Conservation (phyloP, 2,888 invertebrate genomes). For the Pseudoips prasinana region DNA sequence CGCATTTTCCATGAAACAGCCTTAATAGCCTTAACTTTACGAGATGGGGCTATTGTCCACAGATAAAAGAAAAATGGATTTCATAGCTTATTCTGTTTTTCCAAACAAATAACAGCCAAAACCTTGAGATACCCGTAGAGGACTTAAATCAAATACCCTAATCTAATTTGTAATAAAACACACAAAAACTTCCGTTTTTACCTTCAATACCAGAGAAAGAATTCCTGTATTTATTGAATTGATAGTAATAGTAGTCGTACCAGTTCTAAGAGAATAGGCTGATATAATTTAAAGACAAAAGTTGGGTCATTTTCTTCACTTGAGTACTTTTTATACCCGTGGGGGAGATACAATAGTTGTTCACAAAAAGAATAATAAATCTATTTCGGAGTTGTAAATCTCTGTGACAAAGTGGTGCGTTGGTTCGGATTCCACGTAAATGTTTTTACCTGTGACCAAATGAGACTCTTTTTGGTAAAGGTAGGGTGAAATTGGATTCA, state of each 20-base stretch:
- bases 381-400: conserved; percentile 40
- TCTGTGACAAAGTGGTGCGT: conserved; percentile 41
- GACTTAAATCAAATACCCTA: conserved; percentile 11
- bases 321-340: conserved; percentile 30
- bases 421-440: conserved; percentile 49
- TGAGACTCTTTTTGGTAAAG: conserved; percentile 46
- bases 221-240: conserved; percentile 1
- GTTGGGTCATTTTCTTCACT: conserved; percentile 33
- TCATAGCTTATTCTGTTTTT: too few species aligned
- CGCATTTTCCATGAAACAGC: too few species aligned
- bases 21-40: too few species aligned
- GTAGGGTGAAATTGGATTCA: conserved; percentile 60
- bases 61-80: too few species aligned
- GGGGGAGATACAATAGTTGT: conserved; percentile 32
- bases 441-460: conserved; percentile 55
- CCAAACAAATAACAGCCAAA: too few species aligned
- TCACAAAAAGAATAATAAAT: conserved; percentile 37
- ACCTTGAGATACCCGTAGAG: too few species aligned
- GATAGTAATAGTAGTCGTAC: background rate
- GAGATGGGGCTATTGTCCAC: too few species aligned
- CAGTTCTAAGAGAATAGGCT: conserved; percentile 14
- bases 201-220: conserved; percentile 4
- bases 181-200: conserved; percentile 16
- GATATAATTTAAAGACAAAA: conserved; percentile 38
- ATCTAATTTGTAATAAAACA: conserved; percentile 10